A percentile compares a stretch with the other conserved stretches of the same genome.
These are phyloP conservation scores for Moxostoma hubbsi DNA, from an alignment of 2,797 vertebrate genomes.

Conservation along the genomic window DNA sequence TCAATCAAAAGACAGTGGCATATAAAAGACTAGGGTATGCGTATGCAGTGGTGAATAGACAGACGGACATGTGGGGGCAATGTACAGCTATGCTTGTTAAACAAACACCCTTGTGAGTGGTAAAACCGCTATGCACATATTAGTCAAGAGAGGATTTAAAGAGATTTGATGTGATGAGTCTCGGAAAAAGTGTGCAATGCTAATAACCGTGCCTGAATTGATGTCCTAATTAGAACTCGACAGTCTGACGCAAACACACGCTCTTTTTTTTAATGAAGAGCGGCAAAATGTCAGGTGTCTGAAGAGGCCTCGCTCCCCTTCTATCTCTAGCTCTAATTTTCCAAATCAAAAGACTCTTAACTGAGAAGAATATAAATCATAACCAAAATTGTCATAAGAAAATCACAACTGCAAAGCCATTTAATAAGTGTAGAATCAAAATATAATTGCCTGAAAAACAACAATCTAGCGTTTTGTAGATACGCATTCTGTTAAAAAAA, in stretches of 20 bases:
- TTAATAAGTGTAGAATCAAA: constrained; percentile 19
- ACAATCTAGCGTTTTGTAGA: neutral
- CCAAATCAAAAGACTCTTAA: constrained; percentile 44
- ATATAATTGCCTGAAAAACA: constrained; percentile 16
- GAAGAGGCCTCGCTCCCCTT: constrained; percentile 28
- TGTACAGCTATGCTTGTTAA: neutral
- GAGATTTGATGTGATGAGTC: constrained; percentile 4
- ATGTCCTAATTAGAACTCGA: constrained; percentile 66
- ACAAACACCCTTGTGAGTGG: constrained; percentile 55
- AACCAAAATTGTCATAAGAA: neutral
- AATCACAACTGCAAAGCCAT: constrained; percentile 29
- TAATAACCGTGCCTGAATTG: constrained; percentile 34
- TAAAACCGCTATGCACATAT: constrained; percentile 62
- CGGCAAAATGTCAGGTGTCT: constrained; percentile 42
- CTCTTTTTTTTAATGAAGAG: constrained; percentile 43
- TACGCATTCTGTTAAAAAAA: no score
- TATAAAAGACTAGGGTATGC: neutral
- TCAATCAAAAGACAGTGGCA: neutral
- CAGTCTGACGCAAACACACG: constrained; percentile 50
- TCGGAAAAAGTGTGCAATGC: constrained; percentile 17
- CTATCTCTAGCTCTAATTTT: constrained; percentile 31
- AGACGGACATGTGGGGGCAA: constrained; percentile 3
- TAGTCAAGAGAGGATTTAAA: constrained; percentile 46
- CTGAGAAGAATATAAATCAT: constrained; percentile 23
- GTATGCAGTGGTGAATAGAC: neutral